phyloP scores from a whole-genome alignment of 2,113 vertebrate genomes.

The Lipotes vexillifer region DNA sequence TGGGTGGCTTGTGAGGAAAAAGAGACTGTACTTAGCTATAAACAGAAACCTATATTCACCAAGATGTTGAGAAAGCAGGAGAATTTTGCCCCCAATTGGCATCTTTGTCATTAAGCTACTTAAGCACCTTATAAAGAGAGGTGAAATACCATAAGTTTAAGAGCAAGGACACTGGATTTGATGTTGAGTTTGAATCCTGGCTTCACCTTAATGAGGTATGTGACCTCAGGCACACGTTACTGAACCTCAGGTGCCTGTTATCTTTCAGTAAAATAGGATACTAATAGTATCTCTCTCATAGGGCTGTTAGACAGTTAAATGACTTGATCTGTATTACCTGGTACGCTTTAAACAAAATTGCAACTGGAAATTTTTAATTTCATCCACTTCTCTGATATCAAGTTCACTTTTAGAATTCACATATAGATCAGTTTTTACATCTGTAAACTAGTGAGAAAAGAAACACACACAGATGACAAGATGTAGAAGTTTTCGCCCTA shows the following conservation, averaged over 20 bases:
- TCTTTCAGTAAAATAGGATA: background rate
- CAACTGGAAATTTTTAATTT: background rate
- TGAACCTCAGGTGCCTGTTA: background rate
- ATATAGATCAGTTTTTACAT: background rate
- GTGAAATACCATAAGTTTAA: background rate
- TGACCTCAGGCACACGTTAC: background rate
- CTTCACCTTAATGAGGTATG: background rate
- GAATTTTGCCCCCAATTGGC: background rate
- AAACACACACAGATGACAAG: background rate
- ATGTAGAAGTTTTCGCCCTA: background rate
- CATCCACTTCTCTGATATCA: background rate
- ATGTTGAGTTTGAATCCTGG: background rate
- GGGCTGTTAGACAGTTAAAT: background rate
- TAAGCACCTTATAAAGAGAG: background rate
- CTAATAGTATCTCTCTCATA: background rate
- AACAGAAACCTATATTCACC: background rate
- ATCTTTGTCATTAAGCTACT: background rate
- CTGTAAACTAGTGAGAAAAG: background rate
- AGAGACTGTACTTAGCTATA: background rate
- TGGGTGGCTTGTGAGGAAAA: background rate
- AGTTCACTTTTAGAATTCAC: background rate
- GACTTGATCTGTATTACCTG: background rate
- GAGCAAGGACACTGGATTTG: background rate
- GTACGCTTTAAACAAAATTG: background rate
- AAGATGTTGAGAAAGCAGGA: background rate